phyloP scores from a whole-genome alignment of 2,888 invertebrate genomes.

The Lissonota sp. region DNA sequence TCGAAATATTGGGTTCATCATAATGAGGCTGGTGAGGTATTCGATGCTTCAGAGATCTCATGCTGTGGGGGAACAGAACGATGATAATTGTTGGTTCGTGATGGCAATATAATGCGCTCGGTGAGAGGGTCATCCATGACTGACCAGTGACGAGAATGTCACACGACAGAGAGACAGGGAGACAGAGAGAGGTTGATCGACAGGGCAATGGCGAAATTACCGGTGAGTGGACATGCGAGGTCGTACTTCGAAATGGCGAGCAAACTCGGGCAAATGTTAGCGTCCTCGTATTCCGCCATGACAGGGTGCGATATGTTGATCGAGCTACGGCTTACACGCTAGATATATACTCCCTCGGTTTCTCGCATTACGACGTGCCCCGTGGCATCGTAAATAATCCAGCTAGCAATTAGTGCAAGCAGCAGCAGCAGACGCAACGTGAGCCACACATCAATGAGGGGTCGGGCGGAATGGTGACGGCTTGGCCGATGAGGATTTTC shows the following conservation, averaged over 20 bases:
- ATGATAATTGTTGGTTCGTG: constrained; percentile 26
- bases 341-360: constrained; percentile 10
- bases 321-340: not conserved
- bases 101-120: constrained; percentile 26
- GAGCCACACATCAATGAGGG: constrained; percentile 25
- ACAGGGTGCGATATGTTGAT: constrained; percentile 41
- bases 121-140: constrained; percentile 5
- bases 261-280: constrained; percentile 34
- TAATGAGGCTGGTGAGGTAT: constrained; percentile 30
- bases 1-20: constrained; percentile 47
- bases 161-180: not conserved
- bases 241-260: constrained; percentile 4
- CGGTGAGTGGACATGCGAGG: constrained; percentile 18
- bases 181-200: not conserved
- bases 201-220: constrained; percentile 34
- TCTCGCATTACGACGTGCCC: constrained; percentile 53
- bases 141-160: not conserved
- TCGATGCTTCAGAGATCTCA: constrained; percentile 35
- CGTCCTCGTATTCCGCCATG: constrained; percentile 40
- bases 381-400: constrained; percentile 61
- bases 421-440: constrained; percentile 58
- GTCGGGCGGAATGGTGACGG: constrained; percentile 57
- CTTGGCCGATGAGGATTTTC: constrained; percentile 51
- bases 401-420: constrained; percentile 71
- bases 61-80: constrained; percentile 34